Evolutionary conservation across 2,888 invertebrate genomes (phyloP), one percentile per base, ranked within the genome.

Genomic region (Meliscaeva auricollis): DNA sequence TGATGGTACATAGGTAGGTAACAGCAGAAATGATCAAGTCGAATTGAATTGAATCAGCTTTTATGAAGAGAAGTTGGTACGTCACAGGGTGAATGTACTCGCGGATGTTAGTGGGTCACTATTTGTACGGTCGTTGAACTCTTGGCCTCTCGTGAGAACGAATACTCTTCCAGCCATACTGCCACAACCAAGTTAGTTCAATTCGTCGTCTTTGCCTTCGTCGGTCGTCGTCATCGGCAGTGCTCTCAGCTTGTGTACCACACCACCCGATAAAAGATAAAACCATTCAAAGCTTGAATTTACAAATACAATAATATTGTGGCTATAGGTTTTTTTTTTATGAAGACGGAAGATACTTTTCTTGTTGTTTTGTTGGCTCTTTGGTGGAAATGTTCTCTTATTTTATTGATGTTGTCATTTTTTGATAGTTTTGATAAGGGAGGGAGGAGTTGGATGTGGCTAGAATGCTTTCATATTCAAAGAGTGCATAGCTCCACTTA

Each of bases 41-140:
- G 70, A 78, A 46, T 64, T 70, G 20, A 35, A 58, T 20, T 20
- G 20, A 58, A 77, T 72, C 50, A 70, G 56, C 62, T 58, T 58
- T n/a, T 8, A 77, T 83, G 66, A 72, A 81, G 87, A 87, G 90
- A 66, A 66, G 66, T 66, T 90, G 90, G 90, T 91, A 92, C 92
- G 92, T 92, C 92, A 92, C 90, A 90, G 90, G 92, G 92, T 92
- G 91, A 92, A 91, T 90, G 92, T 90, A 92, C 92, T 92, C 90
- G 91, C 92, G 91, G 92, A 92, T 92, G 92, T 92, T 92, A 92
- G 92, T 92, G 92, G 92, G 92, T 92, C 92, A 92, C 92, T 91
- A 91, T 91, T 91, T 91, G 92, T 91, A 89, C 91, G 92, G 92
- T 92, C 92, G 90, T 90, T 91, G 91, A 92, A 91, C 92, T 91